Evolutionary conservation across 2,113 vertebrate genomes (phyloP), one percentile per base, ranked within the genome.

Genomic region (Mohoua ochrocephala): DNA sequence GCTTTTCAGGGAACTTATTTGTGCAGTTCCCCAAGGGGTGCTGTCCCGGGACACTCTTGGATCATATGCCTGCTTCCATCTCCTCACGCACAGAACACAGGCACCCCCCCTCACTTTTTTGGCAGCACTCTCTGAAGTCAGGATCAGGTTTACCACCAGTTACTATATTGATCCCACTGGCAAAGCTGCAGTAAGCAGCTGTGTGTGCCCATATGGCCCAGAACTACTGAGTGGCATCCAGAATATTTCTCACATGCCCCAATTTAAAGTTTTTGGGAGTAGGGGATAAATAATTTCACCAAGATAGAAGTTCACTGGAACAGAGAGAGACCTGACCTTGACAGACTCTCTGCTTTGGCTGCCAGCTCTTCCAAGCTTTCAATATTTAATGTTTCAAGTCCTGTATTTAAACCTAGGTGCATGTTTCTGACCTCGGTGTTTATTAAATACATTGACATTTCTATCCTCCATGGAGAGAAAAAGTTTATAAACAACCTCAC

Each of bases 1-100:
- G 45, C 37, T 63, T 60, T 57, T 77, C 50, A 63, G 68, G 44
- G 12, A 80, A 41, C 11, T 24, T 41, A 33, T 6, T 2, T 18
- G 14, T 15, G 22, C 39, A 50, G 11, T 13, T 87, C 17, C 14
- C 78, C 3, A 2, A 41, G 11, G 10, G 26, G 2, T 52, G 50
- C 45, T n/a, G 3, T 59, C 60, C 60, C 33, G 23, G 27, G 30
- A 26, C 30, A 71, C 26, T 7, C 33, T 37, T 8, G 1, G 9
- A 49, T 22, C n/a, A 22, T 10, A 5, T 3, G 5, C 13, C 52
- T 26, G 3, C 30, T 39, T 39, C 61, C 18, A 23, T 15, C 39
- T 49, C 41, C 49, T 67, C 65, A 45, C 1, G 6, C 2, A 2
- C 13, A 33, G 23, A 69, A 33, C 37, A 52, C 0, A 0, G 14